Conservation (phyloP, 2,888 invertebrate genomes). For the Lottia scabra region DNA sequence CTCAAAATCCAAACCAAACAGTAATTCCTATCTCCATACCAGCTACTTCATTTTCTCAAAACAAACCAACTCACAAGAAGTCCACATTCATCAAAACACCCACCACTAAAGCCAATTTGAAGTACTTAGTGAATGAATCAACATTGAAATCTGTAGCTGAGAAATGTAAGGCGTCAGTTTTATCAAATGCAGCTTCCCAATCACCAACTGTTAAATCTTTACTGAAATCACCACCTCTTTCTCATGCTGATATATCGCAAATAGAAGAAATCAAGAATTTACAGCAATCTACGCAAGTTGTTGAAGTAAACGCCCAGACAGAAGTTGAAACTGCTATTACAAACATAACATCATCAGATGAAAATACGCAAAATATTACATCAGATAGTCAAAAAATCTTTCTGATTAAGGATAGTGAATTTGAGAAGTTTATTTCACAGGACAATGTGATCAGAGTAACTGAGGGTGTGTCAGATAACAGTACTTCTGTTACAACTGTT, state of each 20-base stretch:
- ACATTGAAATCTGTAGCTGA: background rate
- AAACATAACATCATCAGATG: background rate
- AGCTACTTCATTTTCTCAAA: background rate
- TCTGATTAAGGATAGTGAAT: no score
- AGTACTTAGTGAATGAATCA: background rate
- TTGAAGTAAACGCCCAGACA: background rate
- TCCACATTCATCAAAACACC: background rate
- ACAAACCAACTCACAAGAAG: background rate
- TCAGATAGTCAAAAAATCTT: no score
- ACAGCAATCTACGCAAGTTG: background rate
- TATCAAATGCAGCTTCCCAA: background rate
- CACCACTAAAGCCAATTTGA: background rate
- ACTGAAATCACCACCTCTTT: background rate
- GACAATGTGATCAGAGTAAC: no score
- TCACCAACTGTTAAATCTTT: background rate
- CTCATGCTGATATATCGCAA: background rate
- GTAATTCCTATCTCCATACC: background rate
- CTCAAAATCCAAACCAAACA: background rate
- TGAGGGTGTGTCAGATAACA: no score
- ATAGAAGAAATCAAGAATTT: background rate
- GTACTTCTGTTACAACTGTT: no score
- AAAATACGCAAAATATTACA: background rate
- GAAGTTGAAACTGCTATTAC: background rate
- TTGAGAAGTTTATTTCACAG: no score
- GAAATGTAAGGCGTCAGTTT: background rate